These are phyloP conservation scores for Apis mellifera DNA, from an alignment of 1,140 invertebrate species.

Conservation along the genomic window Amel_HAv3.1 CM009933.2:8776501-8777000, in stretches of 20 bases:
- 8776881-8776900: neutral
- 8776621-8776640: constrained; percentile 36
- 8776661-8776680: neutral
- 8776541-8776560: constrained; percentile 39
- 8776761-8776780: constrained; percentile 33
- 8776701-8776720: neutral
- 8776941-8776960: neutral
- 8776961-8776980: too few relatives aligned
- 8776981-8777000: neutral
- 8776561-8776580: constrained; percentile 65
- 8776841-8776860: neutral
- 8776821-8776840: constrained; percentile 18
- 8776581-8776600: constrained; percentile 43
- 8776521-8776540: neutral
- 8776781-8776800: constrained; percentile 43
- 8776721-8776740: constrained; percentile 42
- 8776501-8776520: constrained; percentile 48
- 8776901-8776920: neutral
- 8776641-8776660: constrained; percentile 26
- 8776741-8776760: constrained; percentile 28
- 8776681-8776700: constrained; percentile 17
- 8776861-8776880: too few relatives aligned
- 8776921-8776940: neutral
- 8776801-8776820: constrained; percentile 52
- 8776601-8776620: constrained; percentile 35